phyloP scores from a whole-genome alignment of 2,113 vertebrate genomes.

The Sakesphorus luctuosus region DNA sequence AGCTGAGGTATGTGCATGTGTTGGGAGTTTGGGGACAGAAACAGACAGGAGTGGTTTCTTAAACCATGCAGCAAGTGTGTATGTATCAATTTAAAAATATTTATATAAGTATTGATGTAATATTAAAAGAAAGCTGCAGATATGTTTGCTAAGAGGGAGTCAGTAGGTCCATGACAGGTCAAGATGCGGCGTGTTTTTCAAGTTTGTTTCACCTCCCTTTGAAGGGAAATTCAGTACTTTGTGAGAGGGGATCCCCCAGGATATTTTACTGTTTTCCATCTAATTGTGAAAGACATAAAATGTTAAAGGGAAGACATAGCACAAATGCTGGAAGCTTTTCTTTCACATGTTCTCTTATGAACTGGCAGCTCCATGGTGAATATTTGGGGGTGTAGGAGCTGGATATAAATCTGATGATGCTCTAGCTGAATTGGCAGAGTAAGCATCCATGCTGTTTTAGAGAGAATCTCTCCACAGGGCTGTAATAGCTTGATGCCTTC shows the following conservation, averaged over 20 bases:
- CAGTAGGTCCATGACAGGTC: not conserved
- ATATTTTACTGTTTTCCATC: not conserved
- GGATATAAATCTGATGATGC: not conserved
- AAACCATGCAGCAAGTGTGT: not conserved
- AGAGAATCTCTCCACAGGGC: conserved; percentile 31
- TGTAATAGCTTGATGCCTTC: conserved; percentile 56
- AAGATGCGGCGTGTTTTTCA: not conserved
- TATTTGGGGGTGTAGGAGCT: conserved; percentile 15
- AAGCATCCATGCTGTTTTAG: conserved; percentile 41
- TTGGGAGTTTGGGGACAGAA: not conserved
- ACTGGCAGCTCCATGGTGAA: not conserved
- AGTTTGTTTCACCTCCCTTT: not conserved
- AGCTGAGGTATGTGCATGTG: not conserved
- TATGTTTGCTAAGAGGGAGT: not conserved
- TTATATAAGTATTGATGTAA: not conserved
- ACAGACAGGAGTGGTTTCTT: not conserved
- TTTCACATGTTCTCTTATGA: not conserved
- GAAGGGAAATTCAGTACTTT: not conserved
- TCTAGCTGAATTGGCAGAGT: conserved; percentile 34
- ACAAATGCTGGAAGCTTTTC: not conserved
- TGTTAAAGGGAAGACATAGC: not conserved
- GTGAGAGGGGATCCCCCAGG: not conserved
- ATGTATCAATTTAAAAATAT: not conserved
- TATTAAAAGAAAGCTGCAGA: not conserved
- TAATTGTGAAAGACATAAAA: not conserved